Evolutionary conservation across 2,888 invertebrate species (phyloP), one percentile per base, ranked within the genome.

Genomic region (Theristus sp.): DNA sequence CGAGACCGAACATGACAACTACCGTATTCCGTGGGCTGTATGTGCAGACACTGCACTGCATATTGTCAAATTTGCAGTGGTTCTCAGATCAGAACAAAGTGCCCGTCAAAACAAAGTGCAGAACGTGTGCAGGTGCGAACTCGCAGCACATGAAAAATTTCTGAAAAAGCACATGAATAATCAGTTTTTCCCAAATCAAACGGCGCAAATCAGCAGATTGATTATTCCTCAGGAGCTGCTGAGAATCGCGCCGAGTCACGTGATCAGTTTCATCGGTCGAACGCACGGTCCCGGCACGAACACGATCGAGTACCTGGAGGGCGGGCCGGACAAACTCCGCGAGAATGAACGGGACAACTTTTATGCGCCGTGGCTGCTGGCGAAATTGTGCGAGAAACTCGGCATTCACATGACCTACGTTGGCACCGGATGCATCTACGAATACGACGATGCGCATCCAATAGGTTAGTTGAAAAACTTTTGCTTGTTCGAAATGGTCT

Each of bases 351-450:
- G 64, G 25, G 65, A 66, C 58, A 70, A 72, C 57, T 62, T 68
- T 38, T 71, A 67, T 59, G 65, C 67, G n/a, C 71, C 71, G 22
- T 71, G 69, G 69, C 63, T 66, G 6, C 59, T 71, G 61, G 70
- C 69, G 53, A 64, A 65, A 30, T 46, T 70, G 27, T 64, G 67
- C 56, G 65, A 67, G 28, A 62, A 63, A 28, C 53, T 64, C 26
- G 62, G 67, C 49, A 60, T 71, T 24, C 69, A 67, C 59, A 69
- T 68, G 62, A 67, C 68, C 22, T 66, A 71, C 58, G 56, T 71
- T 25, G 71, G 67, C 38, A 64, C 68, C 17, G 68, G 67, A n/a
- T 64, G 66, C 25, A 53, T 67, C 10, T 67, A 67, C 60, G 55
- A 61, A 13, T 61, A 62, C 38, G 57, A 65, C 31, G 60, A 63